Conservation (phyloP, 2,888 invertebrate genomes). For the Platycheirus albimanus region DNA sequence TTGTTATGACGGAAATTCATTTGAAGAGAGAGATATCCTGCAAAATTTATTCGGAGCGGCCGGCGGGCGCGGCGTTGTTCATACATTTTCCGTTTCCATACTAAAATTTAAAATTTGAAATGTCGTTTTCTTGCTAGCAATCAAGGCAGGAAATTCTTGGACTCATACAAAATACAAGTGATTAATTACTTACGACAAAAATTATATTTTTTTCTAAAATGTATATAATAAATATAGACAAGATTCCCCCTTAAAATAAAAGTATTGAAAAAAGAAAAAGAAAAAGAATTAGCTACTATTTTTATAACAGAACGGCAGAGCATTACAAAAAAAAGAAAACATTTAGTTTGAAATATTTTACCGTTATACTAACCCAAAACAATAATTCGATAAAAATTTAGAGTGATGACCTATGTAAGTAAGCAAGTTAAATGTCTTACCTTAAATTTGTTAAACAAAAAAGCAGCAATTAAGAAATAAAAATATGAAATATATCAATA, state of each 20-base stretch:
- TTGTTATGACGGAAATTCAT: no score
- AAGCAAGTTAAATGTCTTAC: constrained; percentile 31
- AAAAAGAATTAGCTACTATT: constrained; percentile 49
- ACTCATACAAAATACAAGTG: constrained; percentile 17
- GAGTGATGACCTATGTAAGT: constrained; percentile 40
- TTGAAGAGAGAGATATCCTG: no score
- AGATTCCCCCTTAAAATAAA: constrained; percentile 15
- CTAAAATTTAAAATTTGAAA: no score
- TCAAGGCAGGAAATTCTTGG: constrained; percentile 1
- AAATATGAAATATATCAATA: constrained; percentile 3
- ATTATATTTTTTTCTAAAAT: constrained; percentile 26
- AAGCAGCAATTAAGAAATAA: not conserved
- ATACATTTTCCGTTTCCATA: no score
- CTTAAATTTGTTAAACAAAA: constrained; percentile 39
- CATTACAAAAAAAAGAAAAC: constrained; percentile 1
- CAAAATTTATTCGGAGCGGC: no score
- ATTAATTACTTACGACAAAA: constrained; percentile 13
- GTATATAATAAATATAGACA: constrained; percentile 20
- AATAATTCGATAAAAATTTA: constrained; percentile 43
- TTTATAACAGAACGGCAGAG: constrained; percentile 63
- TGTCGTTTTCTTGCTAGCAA: no score
- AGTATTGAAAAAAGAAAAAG: not conserved
- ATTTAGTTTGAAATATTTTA: constrained; percentile 21
- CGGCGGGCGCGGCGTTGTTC: no score
- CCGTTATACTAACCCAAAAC: constrained; percentile 37